A percentile compares a stretch with the other conserved stretches of the same genome.
These are phyloP conservation scores for Spodoptera littoralis DNA, from an alignment of 2,888 invertebrate genomes.

Conservation along the genomic window DNA sequence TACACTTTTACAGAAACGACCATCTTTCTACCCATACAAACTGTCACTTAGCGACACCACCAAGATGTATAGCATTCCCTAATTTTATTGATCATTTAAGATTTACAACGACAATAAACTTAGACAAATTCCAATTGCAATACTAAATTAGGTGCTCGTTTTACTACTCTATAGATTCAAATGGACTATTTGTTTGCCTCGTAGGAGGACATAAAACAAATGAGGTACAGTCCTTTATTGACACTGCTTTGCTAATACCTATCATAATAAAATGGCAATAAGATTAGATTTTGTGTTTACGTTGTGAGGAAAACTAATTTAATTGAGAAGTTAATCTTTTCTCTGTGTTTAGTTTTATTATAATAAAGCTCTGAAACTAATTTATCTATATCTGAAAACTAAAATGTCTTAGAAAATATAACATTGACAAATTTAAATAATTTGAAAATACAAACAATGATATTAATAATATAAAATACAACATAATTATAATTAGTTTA, in stretches of 20 bases:
- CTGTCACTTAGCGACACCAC: slow-evolving; percentile 29
- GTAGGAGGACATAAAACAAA: slow-evolving; percentile 40
- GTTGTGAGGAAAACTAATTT: too few relatives aligned
- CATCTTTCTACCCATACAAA: slow-evolving; percentile 12
- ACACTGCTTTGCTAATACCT: slow-evolving; percentile 3
- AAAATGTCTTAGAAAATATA: too few relatives aligned
- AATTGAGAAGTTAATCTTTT: neutral
- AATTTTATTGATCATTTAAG: slow-evolving; percentile 57
- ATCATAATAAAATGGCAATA: too few relatives aligned
- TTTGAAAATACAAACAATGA: too few relatives aligned
- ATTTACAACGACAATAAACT: slow-evolving; percentile 60
- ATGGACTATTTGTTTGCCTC: slow-evolving; percentile 39
- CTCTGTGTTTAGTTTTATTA: neutral
- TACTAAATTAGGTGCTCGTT: slow-evolving; percentile 55
- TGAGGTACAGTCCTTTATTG: slow-evolving; percentile 26
- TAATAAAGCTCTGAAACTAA: too few relatives aligned
- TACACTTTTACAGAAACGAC: slow-evolving; percentile 14
- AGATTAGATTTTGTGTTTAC: too few relatives aligned
- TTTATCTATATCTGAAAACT: too few relatives aligned
- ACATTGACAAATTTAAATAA: too few relatives aligned
- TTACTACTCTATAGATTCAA: slow-evolving; percentile 46
- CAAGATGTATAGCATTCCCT: slow-evolving; percentile 54
- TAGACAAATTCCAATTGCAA: slow-evolving; percentile 55
- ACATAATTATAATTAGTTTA: too few relatives aligned
- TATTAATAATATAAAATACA: too few relatives aligned